Evolutionary conservation across 64 coral and sea anemone species (phyloP).

Genomic region (Astreopora myriophthalma): DNA sequence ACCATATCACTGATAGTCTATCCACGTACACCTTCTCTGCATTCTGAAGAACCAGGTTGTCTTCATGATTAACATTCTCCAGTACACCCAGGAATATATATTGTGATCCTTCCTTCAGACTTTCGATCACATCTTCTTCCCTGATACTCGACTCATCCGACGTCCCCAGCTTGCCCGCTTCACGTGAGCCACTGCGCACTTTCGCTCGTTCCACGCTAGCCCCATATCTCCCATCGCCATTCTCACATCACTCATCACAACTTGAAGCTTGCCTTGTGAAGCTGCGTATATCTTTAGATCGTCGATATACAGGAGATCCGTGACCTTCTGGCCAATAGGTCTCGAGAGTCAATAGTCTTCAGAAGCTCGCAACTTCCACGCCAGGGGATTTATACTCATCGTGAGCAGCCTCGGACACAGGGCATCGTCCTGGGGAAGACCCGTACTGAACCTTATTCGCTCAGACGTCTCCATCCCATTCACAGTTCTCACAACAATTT

Average conservation of each 20-base stretch:
- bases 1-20: neutral
- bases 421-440: neutral
- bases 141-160: neutral
- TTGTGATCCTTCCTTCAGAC: neutral
- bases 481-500: slow-evolving; percentile 14
- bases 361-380: neutral
- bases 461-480: neutral
- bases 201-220: neutral
- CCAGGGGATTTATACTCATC: neutral
- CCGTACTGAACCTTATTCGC: neutral
- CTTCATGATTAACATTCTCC: neutral
- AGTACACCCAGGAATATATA: slow-evolving; percentile 14
- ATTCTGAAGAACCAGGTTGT: neutral
- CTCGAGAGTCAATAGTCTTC: neutral
- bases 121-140: neutral
- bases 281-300: neutral
- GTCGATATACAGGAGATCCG: neutral
- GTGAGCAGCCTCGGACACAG: neutral
- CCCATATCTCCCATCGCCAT: neutral
- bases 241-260: neutral
- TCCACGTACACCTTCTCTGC: neutral
- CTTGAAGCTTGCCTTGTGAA: neutral
- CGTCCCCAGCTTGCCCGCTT: neutral
- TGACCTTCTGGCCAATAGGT: no score
- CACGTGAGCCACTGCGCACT: neutral